Evolutionary conservation across 2,113 vertebrate species (phyloP).

Genomic region (Gulo gulo): DNA sequence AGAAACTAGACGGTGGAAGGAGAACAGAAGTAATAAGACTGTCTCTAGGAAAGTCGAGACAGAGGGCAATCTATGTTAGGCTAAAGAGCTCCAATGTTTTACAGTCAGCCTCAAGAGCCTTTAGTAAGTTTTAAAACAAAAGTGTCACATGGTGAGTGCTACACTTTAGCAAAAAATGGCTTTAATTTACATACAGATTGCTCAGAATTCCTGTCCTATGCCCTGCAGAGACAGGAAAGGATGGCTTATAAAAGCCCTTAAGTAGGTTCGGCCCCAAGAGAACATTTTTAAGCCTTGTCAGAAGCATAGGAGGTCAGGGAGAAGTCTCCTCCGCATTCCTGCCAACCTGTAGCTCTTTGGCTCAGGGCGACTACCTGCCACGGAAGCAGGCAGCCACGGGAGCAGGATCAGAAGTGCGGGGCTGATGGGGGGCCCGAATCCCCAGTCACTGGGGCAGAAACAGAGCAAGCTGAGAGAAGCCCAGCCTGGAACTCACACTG

Average conservation of each 20-base stretch:
- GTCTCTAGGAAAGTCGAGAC: neutral
- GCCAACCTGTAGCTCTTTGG: neutral
- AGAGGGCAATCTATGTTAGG: neutral
- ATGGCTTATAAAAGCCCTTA: neutral
- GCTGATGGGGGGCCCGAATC: neutral
- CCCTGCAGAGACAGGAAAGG: neutral
- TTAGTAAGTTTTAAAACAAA: neutral
- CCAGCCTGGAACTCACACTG: neutral
- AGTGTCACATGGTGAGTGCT: neutral
- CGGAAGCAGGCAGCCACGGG: neutral
- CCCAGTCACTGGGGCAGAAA: neutral
- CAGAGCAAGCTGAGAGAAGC: neutral
- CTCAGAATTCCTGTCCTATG: neutral
- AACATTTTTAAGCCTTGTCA: neutral
- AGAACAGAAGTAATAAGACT: neutral
- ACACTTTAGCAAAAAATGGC: neutral
- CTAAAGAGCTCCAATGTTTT: neutral
- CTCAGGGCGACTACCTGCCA: rapidly evolving
- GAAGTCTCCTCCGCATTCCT: rapidly evolving
- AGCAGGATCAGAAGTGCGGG: neutral
- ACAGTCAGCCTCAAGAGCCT: neutral
- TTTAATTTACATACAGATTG: neutral
- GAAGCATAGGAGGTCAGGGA: neutral
- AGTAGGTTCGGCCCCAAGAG: neutral
- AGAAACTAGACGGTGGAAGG: neutral